phyloP scores from a whole-genome alignment of 2,888 invertebrate species.

The Lithosia quadra region DNA sequence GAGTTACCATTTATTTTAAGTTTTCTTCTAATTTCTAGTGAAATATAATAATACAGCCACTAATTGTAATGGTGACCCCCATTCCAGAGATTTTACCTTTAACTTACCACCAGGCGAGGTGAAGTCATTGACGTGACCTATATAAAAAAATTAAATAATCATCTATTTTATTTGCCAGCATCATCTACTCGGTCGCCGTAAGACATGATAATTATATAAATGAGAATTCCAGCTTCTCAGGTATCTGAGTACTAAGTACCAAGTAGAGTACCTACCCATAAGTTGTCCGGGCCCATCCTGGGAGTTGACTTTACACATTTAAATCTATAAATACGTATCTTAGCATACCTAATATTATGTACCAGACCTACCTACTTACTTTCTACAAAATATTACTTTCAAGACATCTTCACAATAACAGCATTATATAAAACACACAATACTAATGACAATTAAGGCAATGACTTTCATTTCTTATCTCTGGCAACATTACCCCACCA shows the following conservation, averaged over 20 bases:
- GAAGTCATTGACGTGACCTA: too few relatives aligned
- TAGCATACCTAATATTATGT: background rate
- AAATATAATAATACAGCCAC: too few relatives aligned
- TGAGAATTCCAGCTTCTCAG: too few relatives aligned
- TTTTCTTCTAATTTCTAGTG: too few relatives aligned
- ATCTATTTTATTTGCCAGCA: background rate
- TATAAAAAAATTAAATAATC: background rate
- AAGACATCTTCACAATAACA: background rate
- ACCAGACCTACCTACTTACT: background rate
- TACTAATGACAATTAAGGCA: conserved; percentile 15
- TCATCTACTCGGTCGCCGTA: background rate
- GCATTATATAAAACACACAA: conserved; percentile 9
- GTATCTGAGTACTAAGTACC: too few relatives aligned
- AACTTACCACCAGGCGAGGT: too few relatives aligned
- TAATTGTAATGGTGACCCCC: too few relatives aligned
- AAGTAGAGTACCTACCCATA: too few relatives aligned
- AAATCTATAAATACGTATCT: background rate
- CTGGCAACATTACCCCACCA: conserved; percentile 12
- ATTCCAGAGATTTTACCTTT: too few relatives aligned
- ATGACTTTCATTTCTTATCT: conserved; percentile 14
- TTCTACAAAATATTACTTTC: background rate
- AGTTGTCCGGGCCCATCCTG: too few relatives aligned
- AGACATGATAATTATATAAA: too few relatives aligned
- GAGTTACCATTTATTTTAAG: background rate
- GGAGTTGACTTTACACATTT: too few relatives aligned